Percentiles rank a stretch among this genome's conserved stretches.
Conservation (phyloP, 2,113 vertebrate species). For the Labrus mixtus region DNA sequence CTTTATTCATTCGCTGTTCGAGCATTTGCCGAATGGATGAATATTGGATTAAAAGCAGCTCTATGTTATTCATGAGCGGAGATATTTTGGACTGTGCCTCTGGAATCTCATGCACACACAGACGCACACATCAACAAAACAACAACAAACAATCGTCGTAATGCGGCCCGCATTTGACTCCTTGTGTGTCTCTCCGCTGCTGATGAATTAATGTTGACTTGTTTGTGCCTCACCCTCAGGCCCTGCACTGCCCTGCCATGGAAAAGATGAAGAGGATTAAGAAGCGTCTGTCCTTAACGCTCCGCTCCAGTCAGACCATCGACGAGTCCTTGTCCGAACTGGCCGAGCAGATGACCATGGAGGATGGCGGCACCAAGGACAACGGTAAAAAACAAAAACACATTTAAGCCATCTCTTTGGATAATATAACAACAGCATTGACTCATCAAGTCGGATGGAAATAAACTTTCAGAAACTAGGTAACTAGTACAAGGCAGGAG, state of each 20-base stretch:
- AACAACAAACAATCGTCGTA: constrained; percentile 1
- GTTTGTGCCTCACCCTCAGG: constrained; percentile 76
- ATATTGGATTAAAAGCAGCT: constrained; percentile 80
- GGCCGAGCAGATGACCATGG: constrained; percentile 99
- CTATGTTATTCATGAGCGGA: constrained; percentile 76
- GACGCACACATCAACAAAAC: background rate
- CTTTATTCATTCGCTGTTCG: constrained; percentile 66
- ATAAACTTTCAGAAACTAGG: too few species aligned
- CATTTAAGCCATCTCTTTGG: background rate
- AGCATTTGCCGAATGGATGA: constrained; percentile 66
- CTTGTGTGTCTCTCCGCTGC: background rate
- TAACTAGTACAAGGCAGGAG: too few species aligned
- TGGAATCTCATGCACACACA: constrained; percentile 12
- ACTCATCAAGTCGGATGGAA: too few species aligned
- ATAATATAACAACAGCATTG: background rate
- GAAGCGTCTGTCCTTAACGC: constrained; percentile 94
- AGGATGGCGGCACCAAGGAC: constrained; percentile 97
- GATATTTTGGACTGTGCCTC: constrained; percentile 56
- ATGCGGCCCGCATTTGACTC: constrained; percentile 8
- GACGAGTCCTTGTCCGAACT: constrained; percentile 97
- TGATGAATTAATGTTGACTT: background rate
- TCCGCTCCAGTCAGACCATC: constrained; percentile 96
- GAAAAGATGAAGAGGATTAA: constrained; percentile 99
- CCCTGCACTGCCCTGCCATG: constrained; percentile 82
- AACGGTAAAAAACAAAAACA: constrained; percentile 78